Evolutionary conservation across 2,888 invertebrate genomes (phyloP), one percentile per base, ranked within the genome.

Genomic region (Microdon myrmicae): DNA sequence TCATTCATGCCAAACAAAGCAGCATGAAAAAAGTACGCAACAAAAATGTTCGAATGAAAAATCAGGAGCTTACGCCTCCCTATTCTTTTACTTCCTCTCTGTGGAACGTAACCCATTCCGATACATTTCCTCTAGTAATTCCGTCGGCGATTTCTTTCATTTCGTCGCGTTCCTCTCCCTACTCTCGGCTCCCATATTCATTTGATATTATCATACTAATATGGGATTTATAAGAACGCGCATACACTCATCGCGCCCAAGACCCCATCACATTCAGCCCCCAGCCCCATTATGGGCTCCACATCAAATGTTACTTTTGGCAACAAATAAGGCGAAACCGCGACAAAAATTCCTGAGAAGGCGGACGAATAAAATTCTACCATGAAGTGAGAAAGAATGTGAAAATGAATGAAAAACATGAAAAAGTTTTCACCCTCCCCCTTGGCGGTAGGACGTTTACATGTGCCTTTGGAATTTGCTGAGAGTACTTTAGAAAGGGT

Each of bases 401-500:
- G 60, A 56, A 51, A 56, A 61, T 56, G 61, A 61, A 56, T 55
- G 56, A 51, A 56, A 64, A 58, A 64, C 56, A 64, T 53, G 64
- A 51, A 64, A 64, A 58, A 64, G 45, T 64, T 64, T 64, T 51
- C 64, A 58, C 58, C 58, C 53, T 64, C 45, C 58, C 37, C 51
- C 43, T 51, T 43, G 58, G 64, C 53, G 64, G 58, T 64, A 64
- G 58, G 56, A 64, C 58, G 56, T 64, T 64, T n/a, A n/a, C n/a
- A 64, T 58, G 43, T 45, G 38, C 32, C 19, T 26, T n/a, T 20
- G 43, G 43, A 49, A 43, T 43, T 41, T 43, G 6, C 16, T 14
- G 12, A 19, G 12, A 9, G 23, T 17, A 6, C 22, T 6, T 22
- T 9, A 8, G 29, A 16, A 12, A 14, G 5, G 26, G 32, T 6